Evolutionary conservation across 2,797 vertebrate species (phyloP).

Genomic region (Coccyzus lansbergi): DNA sequence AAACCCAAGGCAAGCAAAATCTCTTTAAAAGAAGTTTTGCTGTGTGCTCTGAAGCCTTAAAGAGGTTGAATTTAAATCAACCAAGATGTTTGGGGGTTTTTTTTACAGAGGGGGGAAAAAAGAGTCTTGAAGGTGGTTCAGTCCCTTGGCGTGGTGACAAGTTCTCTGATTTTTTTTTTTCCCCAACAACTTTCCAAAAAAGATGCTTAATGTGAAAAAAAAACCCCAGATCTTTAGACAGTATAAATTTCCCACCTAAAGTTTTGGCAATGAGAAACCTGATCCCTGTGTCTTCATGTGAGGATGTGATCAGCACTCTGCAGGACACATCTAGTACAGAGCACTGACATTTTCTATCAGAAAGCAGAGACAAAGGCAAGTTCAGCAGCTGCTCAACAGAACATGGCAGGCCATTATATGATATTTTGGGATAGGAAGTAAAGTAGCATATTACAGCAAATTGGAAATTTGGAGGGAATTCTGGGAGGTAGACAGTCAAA

Average conservation of each 20-base stretch:
- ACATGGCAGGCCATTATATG: not conserved
- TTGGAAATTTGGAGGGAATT: not conserved
- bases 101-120: not conserved
- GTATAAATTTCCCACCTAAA: not conserved
- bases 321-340: not conserved
- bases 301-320: not conserved
- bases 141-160: not conserved
- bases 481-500: not conserved
- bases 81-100: not conserved
- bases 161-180: not conserved
- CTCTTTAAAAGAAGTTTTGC: slow-evolving; percentile 39
- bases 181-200: not conserved
- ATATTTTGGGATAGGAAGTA: not conserved
- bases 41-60: not conserved
- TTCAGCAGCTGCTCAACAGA: not conserved
- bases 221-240: not conserved
- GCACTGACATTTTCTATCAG: not conserved
- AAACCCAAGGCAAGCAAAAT: slow-evolving; percentile 63
- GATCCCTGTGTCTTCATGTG: not conserved
- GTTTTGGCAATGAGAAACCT: not conserved
- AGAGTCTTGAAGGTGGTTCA: not conserved
- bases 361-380: not conserved
- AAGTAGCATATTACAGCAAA: not conserved
- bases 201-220: not conserved
- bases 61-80: slow-evolving; percentile 20